phyloP scores from a whole-genome alignment of 2,888 invertebrate species.

The Noctua janthina region DNA sequence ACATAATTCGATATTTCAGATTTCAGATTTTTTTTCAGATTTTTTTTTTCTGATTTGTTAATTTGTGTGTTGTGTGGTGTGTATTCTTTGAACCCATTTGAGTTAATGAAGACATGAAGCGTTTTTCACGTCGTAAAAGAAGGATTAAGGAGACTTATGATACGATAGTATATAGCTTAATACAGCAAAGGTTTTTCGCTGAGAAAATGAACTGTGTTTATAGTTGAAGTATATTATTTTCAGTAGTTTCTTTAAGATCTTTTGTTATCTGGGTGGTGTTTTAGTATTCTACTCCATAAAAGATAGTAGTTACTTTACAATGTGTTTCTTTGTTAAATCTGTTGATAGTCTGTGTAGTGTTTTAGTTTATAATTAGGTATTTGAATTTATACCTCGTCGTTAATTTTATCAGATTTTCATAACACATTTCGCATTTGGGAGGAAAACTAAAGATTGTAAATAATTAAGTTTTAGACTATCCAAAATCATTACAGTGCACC shows the following conservation, averaged over 20 bases:
- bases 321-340: constrained; percentile 8
- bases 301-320: constrained; percentile 7
- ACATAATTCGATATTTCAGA: not conserved
- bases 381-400: not conserved
- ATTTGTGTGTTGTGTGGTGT: too few relatives aligned
- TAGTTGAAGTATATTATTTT: constrained; percentile 25
- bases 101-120: constrained; percentile 46
- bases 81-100: constrained; percentile 26
- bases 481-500: not conserved
- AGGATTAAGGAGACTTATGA: constrained; percentile 6
- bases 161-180: not conserved
- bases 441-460: too few relatives aligned
- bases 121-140: constrained; percentile 23
- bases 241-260: constrained; percentile 15
- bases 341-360: not conserved
- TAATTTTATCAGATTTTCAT: not conserved
- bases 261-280: constrained; percentile 20
- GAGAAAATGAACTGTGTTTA: constrained; percentile 19
- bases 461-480: not conserved
- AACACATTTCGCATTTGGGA: not conserved
- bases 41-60: too few relatives aligned
- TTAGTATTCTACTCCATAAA: constrained; percentile 13
- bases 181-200: constrained; percentile 34
- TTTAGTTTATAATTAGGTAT: not conserved
- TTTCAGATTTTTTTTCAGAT: too few relatives aligned